phyloP scores from a whole-genome alignment of 2,888 invertebrate genomes.

The Nephrocerus scutellatus region DNA sequence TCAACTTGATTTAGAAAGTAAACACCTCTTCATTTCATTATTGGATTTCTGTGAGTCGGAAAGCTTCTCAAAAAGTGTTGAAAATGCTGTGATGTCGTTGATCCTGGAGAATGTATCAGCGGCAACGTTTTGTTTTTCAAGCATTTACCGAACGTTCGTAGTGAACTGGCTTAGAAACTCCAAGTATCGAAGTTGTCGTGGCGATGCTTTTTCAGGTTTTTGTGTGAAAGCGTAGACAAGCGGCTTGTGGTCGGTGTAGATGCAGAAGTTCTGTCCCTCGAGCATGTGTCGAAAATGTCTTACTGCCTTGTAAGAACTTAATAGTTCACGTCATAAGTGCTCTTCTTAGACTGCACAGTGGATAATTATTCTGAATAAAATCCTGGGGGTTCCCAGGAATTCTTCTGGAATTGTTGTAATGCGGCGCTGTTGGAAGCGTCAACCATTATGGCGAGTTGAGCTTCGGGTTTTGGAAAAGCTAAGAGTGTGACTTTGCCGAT shows the following conservation, averaged over 20 bases:
- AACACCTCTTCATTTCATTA: too few species aligned
- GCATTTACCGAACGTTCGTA: constrained; percentile 5
- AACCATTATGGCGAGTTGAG: constrained; percentile 11
- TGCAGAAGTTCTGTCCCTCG: constrained; percentile 34
- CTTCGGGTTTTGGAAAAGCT: constrained; percentile 9
- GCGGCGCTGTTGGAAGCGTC: constrained; percentile 17
- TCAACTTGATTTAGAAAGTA: too few species aligned
- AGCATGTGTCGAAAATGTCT: constrained; percentile 26
- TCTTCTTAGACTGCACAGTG: constrained; percentile 10
- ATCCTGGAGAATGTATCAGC: constrained; percentile 2
- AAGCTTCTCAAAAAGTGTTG: too few species aligned
- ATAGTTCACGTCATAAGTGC: constrained; percentile 14
- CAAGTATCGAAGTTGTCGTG: constrained; percentile 34
- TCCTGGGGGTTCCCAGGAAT: background rate
- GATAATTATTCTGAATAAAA: constrained; percentile 2
- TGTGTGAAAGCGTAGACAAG: constrained; percentile 32
- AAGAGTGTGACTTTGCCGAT: constrained; percentile 8
- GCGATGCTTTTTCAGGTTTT: constrained; percentile 31
- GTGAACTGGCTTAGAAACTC: constrained; percentile 23
- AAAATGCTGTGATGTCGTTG: too few species aligned
- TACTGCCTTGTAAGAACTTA: constrained; percentile 14
- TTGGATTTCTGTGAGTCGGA: too few species aligned
- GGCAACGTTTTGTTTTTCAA: background rate
- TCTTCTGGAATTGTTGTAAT: constrained; percentile 7
- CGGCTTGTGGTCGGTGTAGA: constrained; percentile 40